Evolutionary conservation across 2,797 vertebrate genomes (phyloP).

Genomic region (Platalea minor): DNA sequence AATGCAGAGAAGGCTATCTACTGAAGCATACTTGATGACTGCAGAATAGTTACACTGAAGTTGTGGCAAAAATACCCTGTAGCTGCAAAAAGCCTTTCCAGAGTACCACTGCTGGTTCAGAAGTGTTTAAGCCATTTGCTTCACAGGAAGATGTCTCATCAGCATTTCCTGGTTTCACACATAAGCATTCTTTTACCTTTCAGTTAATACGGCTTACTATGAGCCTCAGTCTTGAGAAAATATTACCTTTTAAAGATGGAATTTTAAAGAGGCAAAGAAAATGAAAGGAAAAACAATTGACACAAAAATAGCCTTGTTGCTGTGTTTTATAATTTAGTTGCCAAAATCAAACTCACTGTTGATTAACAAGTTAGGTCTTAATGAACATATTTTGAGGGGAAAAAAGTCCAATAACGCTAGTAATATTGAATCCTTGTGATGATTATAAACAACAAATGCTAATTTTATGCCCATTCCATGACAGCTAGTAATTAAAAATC

Average conservation of each 20-base stretch:
- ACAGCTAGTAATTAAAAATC: background rate
- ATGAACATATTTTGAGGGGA: background rate
- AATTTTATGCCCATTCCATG: background rate
- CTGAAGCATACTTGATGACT: background rate
- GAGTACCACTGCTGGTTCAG: background rate
- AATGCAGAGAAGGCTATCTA: background rate
- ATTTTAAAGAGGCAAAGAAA: background rate
- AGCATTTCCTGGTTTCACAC: background rate
- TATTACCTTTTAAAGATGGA: background rate
- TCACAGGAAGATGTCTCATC: background rate
- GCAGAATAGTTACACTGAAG: background rate
- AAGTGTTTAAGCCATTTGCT: background rate
- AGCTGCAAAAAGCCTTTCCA: background rate
- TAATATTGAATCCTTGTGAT: background rate
- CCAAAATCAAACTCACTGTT: background rate
- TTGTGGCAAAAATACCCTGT: background rate
- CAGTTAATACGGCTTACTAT: background rate
- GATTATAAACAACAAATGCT: background rate
- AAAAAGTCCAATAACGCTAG: background rate
- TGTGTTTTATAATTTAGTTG: background rate
- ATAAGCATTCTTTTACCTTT: background rate
- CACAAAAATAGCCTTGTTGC: background rate
- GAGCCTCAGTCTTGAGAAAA: background rate
- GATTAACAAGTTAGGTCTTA: background rate
- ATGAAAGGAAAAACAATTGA: background rate